These are phyloP conservation scores for Promerops cafer DNA, from an alignment of 2,113 vertebrate genomes.

Conservation along the genomic window DNA sequence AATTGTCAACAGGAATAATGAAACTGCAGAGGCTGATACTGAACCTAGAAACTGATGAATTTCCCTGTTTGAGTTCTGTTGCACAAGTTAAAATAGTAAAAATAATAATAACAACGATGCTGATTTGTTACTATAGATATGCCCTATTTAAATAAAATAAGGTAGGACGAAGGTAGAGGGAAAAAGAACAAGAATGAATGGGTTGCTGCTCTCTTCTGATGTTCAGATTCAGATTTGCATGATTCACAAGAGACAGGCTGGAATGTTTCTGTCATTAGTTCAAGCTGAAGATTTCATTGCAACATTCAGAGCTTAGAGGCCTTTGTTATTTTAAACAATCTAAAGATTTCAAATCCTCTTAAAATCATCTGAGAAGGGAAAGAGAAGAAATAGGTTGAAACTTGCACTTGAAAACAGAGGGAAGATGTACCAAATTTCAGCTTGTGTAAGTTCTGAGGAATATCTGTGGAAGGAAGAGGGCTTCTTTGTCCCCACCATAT, in stretches of 20 bases:
- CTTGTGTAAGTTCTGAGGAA: constrained; percentile 11
- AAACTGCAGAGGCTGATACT: constrained; percentile 58
- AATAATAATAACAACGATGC: neutral
- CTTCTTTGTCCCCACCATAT: neutral
- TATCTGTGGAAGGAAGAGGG: neutral
- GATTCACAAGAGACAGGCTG: neutral
- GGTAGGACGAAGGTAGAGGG: neutral
- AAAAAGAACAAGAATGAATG: neutral
- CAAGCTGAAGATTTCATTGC: constrained; percentile 22
- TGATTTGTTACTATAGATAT: constrained; percentile 30
- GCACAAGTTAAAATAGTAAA: constrained; percentile 21
- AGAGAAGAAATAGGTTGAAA: constrained; percentile 35
- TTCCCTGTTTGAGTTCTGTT: neutral
- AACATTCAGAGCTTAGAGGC: constrained; percentile 27
- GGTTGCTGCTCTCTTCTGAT: neutral
- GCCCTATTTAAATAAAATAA: constrained; percentile 15
- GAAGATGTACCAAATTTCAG: neutral
- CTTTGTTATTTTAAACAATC: constrained; percentile 41
- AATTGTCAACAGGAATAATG: constrained; percentile 76
- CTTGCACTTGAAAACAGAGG: neutral
- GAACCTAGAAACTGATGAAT: constrained; percentile 51
- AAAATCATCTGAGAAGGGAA: constrained; percentile 33
- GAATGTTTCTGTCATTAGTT: constrained; percentile 44
- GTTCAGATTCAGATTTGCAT: neutral
- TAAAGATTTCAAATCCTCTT: constrained; percentile 51